Conservation (phyloP, 92 coral and sea anemone species). For the Palythoa grandis region DNA sequence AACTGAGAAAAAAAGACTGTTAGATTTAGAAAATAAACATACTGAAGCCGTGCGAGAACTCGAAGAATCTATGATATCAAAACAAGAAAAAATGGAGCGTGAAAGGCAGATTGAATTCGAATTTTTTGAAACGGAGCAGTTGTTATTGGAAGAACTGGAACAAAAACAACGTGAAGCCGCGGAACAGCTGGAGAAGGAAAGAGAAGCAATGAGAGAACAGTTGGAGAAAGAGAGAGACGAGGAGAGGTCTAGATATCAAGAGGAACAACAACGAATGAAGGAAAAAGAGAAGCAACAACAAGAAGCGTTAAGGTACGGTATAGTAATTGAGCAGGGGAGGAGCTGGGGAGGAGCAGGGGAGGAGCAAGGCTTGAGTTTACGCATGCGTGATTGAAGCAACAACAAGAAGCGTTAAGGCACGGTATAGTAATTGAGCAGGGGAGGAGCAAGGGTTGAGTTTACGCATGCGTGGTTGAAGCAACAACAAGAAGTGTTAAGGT, state of each 20-base stretch:
- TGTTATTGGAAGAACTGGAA: slow-evolving; percentile 91
- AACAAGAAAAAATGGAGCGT: slow-evolving; percentile 97
- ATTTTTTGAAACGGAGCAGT: slow-evolving; percentile 97
- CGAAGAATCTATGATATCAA: slow-evolving; percentile 94
- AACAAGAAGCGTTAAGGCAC: slow-evolving; percentile 81
- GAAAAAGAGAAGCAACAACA: slow-evolving; percentile 86
- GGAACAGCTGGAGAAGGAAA: slow-evolving; percentile 90
- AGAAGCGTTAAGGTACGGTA: slow-evolving; percentile 80
- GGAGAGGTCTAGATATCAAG: slow-evolving; percentile 71
- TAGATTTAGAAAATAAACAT: slow-evolving; percentile 86
- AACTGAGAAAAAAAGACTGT: slow-evolving; percentile 84
- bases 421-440: slow-evolving; percentile 54
- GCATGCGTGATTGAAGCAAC: slow-evolving; percentile 51
- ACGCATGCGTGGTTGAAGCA: slow-evolving; percentile 38
- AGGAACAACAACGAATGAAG: slow-evolving; percentile 73
- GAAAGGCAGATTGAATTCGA: slow-evolving; percentile 98
- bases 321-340: slow-evolving; percentile 29
- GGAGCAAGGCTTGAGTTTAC: neutral
- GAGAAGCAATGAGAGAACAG: slow-evolving; percentile 75
- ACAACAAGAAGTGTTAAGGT: slow-evolving; percentile 84
- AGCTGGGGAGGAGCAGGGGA: neutral
- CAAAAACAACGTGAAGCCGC: slow-evolving; percentile 98
- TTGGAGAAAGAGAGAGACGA: slow-evolving; percentile 90
- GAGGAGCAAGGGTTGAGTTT: too few species aligned
- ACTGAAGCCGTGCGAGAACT: slow-evolving; percentile 83